Conservation (phyloP, 2,888 invertebrate species). For the Chloroclystis v-ata region DNA sequence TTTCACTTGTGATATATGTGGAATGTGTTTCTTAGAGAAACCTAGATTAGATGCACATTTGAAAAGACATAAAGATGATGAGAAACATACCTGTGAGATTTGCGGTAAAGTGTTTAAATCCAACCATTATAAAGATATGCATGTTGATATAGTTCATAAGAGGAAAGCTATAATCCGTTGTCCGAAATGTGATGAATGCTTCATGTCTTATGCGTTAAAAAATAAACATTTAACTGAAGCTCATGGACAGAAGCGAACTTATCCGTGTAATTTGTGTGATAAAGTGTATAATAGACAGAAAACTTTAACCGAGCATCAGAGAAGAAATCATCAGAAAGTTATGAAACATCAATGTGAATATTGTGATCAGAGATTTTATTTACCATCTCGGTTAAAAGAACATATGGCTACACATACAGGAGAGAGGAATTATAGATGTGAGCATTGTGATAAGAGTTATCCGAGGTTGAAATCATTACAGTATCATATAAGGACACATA, state of each 20-base stretch:
- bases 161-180: constrained; percentile 67
- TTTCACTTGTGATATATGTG: constrained; percentile 65
- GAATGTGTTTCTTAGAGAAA: constrained; percentile 70
- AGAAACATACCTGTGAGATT: constrained; percentile 70
- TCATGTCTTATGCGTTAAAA: constrained; percentile 67
- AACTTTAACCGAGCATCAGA: constrained; percentile 63
- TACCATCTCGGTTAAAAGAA: constrained; percentile 64
- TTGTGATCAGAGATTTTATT: constrained; percentile 73
- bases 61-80: constrained; percentile 69
- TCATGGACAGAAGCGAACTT: constrained; percentile 63
- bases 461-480: constrained; percentile 78
- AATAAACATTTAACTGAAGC: constrained; percentile 66
- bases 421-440: constrained; percentile 76
- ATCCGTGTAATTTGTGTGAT: constrained; percentile 67
- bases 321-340: constrained; percentile 66
- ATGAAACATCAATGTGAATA: constrained; percentile 74
- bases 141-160: constrained; percentile 67
- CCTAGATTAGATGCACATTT: constrained; percentile 69
- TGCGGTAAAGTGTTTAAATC: constrained; percentile 72
- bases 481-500: constrained; percentile 79
- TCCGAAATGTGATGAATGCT: constrained; percentile 65
- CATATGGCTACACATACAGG: constrained; percentile 77
- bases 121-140: constrained; percentile 69
- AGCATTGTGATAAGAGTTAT: constrained; percentile 79
- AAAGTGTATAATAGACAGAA: constrained; percentile 70